Evolutionary conservation across 2,113 vertebrate genomes (phyloP).

Genomic region (Larimichthys crocea): DNA sequence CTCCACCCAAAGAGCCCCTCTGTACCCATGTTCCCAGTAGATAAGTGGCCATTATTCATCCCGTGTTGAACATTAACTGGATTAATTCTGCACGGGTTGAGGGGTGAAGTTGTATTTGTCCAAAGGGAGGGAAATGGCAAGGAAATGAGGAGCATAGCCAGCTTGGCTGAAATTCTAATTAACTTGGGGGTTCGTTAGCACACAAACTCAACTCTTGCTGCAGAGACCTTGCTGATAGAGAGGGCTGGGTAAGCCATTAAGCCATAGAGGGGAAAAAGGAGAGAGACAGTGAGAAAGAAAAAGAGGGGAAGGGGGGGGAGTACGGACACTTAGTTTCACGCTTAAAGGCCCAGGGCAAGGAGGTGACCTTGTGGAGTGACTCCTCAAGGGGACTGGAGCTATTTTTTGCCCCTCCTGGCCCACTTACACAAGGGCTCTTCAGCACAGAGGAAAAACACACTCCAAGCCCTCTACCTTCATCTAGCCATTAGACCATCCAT

Average conservation of each 20-base stretch:
- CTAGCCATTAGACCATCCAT: slow-evolving; percentile 76
- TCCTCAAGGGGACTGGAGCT: slow-evolving; percentile 73
- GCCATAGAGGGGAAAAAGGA: slow-evolving; percentile 43
- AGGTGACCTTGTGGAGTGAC: slow-evolving; percentile 81
- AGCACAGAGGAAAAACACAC: slow-evolving; percentile 65
- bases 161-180: slow-evolving; percentile 80
- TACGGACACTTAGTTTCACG: slow-evolving; percentile 68
- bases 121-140: slow-evolving; percentile 62
- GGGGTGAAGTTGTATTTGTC: slow-evolving; percentile 77
- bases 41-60: slow-evolving; percentile 79
- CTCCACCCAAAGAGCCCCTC: slow-evolving; percentile 46
- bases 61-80: slow-evolving; percentile 80
- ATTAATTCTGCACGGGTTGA: slow-evolving; percentile 76
- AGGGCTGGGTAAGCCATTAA: slow-evolving; percentile 78
- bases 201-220: slow-evolving; percentile 59
- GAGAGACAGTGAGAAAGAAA: slow-evolving; percentile 43
- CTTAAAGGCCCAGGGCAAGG: slow-evolving; percentile 66
- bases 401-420: slow-evolving; percentile 78
- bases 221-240: slow-evolving; percentile 37
- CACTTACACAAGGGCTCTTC: slow-evolving; percentile 73
- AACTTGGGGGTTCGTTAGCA: slow-evolving; percentile 74
- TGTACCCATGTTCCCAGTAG: slow-evolving; percentile 67
- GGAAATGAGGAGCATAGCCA: slow-evolving; percentile 68
- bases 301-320: slow-evolving; percentile 23
- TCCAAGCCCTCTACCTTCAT: slow-evolving; percentile 52